Evolutionary conservation across 2,888 invertebrate genomes (phyloP).

Genomic region (Macrophya alboannulata): DNA sequence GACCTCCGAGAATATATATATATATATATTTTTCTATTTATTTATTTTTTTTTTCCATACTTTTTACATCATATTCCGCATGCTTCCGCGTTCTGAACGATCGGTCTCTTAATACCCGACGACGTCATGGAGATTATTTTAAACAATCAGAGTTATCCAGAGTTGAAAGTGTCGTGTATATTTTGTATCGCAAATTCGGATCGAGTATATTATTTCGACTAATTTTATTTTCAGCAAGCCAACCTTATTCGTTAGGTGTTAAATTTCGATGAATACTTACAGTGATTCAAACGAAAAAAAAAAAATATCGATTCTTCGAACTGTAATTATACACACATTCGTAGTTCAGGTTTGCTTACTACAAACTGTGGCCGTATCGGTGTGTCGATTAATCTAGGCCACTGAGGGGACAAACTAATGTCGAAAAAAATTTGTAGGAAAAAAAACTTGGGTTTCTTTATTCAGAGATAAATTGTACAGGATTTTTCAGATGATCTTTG

Average conservation of each 20-base stretch:
- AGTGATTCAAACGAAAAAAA: background rate
- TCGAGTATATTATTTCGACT: background rate
- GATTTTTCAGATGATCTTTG: background rate
- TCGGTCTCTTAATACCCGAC: background rate
- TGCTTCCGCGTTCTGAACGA: slow-evolving; percentile 39
- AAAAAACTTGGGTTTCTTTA: background rate
- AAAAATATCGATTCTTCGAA: slow-evolving; percentile 35
- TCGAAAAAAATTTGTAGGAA: background rate
- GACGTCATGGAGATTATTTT: background rate
- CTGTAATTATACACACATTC: background rate
- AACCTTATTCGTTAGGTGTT: background rate
- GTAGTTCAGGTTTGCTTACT: background rate
- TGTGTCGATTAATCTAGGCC: slow-evolving; percentile 11
- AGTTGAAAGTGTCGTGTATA: background rate
- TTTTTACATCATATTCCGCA: slow-evolving; percentile 22
- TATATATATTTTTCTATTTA: slow-evolving; percentile 19
- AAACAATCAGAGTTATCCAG: background rate
- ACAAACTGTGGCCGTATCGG: slow-evolving; percentile 1
- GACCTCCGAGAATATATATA: slow-evolving; percentile 49
- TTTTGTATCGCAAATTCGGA: background rate
- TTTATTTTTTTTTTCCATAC: background rate
- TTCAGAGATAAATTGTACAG: background rate
- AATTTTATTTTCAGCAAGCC: background rate
- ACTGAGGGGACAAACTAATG: background rate
- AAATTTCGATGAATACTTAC: slow-evolving; percentile 13